These are phyloP conservation scores for Microtus pennsylvanicus DNA, from an alignment of 2,113 vertebrate species.

Conservation along the genomic window DNA sequence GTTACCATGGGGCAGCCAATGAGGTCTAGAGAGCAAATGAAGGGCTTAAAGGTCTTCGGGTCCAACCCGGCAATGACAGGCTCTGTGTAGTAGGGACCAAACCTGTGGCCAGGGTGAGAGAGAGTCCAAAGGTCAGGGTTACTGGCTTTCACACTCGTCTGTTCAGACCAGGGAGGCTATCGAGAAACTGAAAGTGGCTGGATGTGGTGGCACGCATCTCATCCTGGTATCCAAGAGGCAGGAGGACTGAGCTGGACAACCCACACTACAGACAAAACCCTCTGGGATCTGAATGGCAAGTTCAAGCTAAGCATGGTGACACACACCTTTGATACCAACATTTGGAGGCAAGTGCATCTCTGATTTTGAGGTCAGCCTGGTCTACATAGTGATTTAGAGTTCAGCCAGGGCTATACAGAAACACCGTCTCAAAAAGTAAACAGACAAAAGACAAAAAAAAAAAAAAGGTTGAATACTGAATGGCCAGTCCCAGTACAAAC, in stretches of 20 bases:
- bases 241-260: neutral
- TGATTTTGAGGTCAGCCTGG: neutral
- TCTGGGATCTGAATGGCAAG: neutral
- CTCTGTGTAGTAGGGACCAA: slow-evolving; percentile 97
- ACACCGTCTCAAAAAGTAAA: neutral
- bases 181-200: neutral
- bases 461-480: neutral
- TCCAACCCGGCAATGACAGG: slow-evolving; percentile 91
- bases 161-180: neutral
- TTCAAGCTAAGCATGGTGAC: neutral
- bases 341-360: neutral
- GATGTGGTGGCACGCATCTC: neutral
- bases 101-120: slow-evolving; percentile 85
- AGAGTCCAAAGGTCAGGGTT: neutral
- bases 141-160: neutral
- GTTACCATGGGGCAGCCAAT: too few relatives aligned
- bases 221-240: neutral
- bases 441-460: too few relatives aligned
- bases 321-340: neutral
- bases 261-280: neutral
- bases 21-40: too few relatives aligned
- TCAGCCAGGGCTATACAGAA: neutral
- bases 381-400: neutral
- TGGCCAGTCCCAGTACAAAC: neutral
- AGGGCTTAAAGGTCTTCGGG: too few relatives aligned